Evolutionary conservation across 2,797 vertebrate genomes (phyloP), one percentile per base, ranked within the genome.

Genomic region (Rhinogobio ventralis): DNA sequence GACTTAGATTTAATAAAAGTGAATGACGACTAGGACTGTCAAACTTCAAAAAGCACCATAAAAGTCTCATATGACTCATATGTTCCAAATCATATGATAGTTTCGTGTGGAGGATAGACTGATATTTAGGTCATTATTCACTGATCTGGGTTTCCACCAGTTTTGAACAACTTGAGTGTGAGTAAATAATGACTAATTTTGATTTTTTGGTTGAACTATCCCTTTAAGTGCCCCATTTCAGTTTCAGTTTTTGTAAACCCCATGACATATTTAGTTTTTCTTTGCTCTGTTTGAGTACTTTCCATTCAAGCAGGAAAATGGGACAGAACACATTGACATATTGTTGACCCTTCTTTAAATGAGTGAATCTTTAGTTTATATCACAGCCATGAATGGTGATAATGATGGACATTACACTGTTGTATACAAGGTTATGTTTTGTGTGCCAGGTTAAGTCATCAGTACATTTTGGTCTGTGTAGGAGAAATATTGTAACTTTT

Each of bases 101-200:
- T 57, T 76, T 76, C 0, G 2, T 76, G 28, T 14, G 72, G 49
- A 33, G 49, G 33, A 74, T 10, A 53, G 19, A 55, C 28, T 13
- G 28, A 14, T 20, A 53, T 74, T 8, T 33, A 33, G 49, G 28
- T 53, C 72, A 74, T 74, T 57, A 76, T 57, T 76, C 74, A 76
- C 51, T 76, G 53, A 42, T 57, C 49, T n/a, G 73, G 51, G 20
- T 76, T 76, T 39, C 20, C 20, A 76, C 73, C 51, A 23, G 51
- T 76, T n/a, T 39, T 23, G 3, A 76, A 57, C 30, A 20, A 53
- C 72, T 53, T 14, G 6, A 74, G 11, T 11, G 28, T 20, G 28
- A 53, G 46, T 53, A 53, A 36, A 74, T 53, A 33, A 53, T 33
- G 49, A 74, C 49, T 33, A 7, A 74, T 74, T 74, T 36, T 11